Evolutionary conservation across 2,797 vertebrate species (phyloP).

Genomic region (Euphonia xanthogaster): DNA sequence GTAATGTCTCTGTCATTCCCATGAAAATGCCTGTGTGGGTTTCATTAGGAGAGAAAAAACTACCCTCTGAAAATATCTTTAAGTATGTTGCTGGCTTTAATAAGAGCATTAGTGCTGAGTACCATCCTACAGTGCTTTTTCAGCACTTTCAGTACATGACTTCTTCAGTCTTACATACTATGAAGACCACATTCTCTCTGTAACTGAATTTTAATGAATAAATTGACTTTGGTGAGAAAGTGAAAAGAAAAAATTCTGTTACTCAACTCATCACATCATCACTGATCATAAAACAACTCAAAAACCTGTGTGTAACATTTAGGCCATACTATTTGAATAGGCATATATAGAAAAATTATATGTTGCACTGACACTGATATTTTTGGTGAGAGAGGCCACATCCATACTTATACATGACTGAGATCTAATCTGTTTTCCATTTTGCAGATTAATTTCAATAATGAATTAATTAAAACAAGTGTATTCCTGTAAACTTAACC

Average conservation of each 20-base stretch:
- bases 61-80: neutral
- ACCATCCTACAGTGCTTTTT: neutral
- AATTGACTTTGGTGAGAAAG: neutral
- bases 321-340: neutral
- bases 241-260: neutral
- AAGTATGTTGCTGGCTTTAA: neutral
- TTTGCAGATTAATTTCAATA: neutral
- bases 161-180: neutral
- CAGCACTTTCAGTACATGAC: neutral
- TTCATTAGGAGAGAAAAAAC: neutral
- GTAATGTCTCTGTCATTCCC: slow-evolving; percentile 39
- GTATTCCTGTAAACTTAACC: neutral
- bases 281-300: neutral
- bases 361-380: neutral
- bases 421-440: neutral
- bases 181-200: neutral
- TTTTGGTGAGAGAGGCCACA: neutral
- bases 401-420: neutral
- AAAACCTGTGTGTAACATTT: neutral
- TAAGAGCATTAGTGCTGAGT: neutral
- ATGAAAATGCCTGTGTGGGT: slow-evolving; percentile 46
- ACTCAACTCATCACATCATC: neutral
- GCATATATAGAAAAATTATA: neutral
- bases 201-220: neutral
- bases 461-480: neutral